Percentiles rank a stretch among this genome's conserved stretches.
Evolutionary conservation across 2,888 invertebrate genomes (phyloP).

Genomic region (Sarcophaga subvicina): DNA sequence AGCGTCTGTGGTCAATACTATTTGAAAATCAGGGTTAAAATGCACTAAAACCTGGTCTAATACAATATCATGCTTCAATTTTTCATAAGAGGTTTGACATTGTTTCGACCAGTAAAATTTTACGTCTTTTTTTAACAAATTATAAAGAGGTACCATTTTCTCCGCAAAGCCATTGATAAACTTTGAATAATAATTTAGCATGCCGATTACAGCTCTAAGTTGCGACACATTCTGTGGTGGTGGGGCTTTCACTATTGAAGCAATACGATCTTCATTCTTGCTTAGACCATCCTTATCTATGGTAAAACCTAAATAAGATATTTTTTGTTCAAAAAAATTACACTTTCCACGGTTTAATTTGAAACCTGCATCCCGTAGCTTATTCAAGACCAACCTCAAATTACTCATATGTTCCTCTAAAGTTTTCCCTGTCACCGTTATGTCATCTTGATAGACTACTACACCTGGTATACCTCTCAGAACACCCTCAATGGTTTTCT

Average conservation of each 20-base stretch:
- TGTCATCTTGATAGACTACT: too few relatives aligned
- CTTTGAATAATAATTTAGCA: slow-evolving; percentile 40
- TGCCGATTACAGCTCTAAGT: slow-evolving; percentile 28
- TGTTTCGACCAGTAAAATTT: slow-evolving; percentile 42
- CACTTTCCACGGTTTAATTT: not conserved
- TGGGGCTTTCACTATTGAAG: slow-evolving; percentile 16
- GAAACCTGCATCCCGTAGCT: not conserved
- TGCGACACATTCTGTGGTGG: slow-evolving; percentile 20
- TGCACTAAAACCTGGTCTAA: not conserved
- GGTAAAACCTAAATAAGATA: slow-evolving; percentile 34
- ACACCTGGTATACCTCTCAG: too few relatives aligned
- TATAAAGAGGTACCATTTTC: slow-evolving; percentile 28
- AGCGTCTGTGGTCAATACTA: too few relatives aligned
- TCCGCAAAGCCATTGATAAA: slow-evolving; percentile 32
- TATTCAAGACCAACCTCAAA: not conserved
- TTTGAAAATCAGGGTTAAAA: slow-evolving; percentile 44
- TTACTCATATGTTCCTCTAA: not conserved
- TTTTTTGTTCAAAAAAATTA: slow-evolving; percentile 5
- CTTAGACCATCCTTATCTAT: slow-evolving; percentile 29
- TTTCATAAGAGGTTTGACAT: not conserved
- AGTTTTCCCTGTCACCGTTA: not conserved
- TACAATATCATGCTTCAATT: slow-evolving; percentile 8
- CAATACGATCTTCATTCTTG: slow-evolving; percentile 37
- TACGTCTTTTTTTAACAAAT: slow-evolving; percentile 27
- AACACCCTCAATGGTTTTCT: too few relatives aligned